Conservation (phyloP, 2,113 vertebrate genomes). For the Sterna hirundo region DNA sequence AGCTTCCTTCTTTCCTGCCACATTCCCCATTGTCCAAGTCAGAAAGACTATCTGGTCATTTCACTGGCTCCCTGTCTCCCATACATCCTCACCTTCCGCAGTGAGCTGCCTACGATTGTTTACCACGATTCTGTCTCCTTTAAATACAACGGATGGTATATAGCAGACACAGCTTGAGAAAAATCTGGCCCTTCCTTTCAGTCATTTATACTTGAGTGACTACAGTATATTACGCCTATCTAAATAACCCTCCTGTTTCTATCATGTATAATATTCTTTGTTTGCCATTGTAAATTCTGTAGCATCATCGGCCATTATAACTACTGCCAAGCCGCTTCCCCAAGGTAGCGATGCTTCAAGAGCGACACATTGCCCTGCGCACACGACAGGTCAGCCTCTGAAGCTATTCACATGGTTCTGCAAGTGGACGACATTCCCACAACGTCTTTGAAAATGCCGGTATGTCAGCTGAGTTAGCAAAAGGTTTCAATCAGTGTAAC, state of each 20-base stretch:
- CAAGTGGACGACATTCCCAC: background rate
- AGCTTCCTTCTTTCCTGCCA: background rate
- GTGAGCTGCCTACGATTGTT: background rate
- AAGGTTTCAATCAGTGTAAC: constrained; percentile 2
- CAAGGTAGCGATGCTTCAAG: background rate
- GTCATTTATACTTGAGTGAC: constrained; percentile 21
- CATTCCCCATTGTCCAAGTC: background rate
- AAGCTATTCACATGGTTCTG: background rate
- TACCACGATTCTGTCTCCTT: background rate
- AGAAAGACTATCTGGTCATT: background rate
- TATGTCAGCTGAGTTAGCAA: background rate
- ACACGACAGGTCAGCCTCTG: constrained; percentile 4
- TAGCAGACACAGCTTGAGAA: constrained; percentile 41
- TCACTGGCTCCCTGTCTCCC: background rate
- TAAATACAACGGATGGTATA: constrained; percentile 11
- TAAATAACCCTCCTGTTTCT: constrained; percentile 29
- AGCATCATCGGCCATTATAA: background rate
- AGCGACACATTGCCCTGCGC: background rate
- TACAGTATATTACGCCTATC: constrained; percentile 31
- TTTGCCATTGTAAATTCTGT: background rate
- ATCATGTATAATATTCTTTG: background rate
- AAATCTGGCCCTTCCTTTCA: constrained; percentile 39
- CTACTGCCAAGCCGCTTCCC: constrained; percentile 12
- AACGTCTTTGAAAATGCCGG: background rate
- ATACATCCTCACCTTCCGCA: background rate